These are phyloP conservation scores for Camponotus vicinus DNA, from an alignment of 1,140 invertebrate species.

Conservation along the genomic window DNA sequence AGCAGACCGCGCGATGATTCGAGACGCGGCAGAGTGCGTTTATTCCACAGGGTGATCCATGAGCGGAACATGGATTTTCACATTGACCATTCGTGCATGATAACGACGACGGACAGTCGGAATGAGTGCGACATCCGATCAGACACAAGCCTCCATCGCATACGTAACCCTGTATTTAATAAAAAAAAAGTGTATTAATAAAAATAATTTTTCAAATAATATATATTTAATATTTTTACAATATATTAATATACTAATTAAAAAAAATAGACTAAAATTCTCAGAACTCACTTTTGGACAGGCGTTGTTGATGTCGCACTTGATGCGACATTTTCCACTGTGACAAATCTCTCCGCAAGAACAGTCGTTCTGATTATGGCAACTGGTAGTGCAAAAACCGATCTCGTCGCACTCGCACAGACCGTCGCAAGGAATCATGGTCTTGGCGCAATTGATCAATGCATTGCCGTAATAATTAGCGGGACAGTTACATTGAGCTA, in stretches of 20 bases:
- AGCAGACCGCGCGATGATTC: conserved; percentile 93
- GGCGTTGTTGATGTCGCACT: conserved; percentile 87
- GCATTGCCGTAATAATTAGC: conserved; percentile 93
- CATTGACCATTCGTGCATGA: conserved; percentile 93
- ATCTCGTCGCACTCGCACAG: conserved; percentile 92
- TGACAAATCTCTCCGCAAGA: conserved; percentile 91
- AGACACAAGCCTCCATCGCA: conserved; percentile 89
- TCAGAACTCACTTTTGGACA: conserved; percentile 83
- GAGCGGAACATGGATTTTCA: conserved; percentile 90
- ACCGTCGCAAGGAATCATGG: conserved; percentile 89
- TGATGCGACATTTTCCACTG: conserved; percentile 88
- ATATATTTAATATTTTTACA: not conserved
- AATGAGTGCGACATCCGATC: conserved; percentile 92
- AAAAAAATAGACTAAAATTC: not conserved
- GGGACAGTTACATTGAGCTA: conserved; percentile 94
- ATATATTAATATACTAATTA: not conserved
- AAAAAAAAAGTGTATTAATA: not conserved
- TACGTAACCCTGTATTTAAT: conserved; percentile 86
- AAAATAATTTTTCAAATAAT: not conserved
- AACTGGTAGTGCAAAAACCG: conserved; percentile 91
- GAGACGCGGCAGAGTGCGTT: conserved; percentile 92
- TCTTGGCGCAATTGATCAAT: conserved; percentile 90
- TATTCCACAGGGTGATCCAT: conserved; percentile 89
- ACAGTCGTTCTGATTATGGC: conserved; percentile 90
- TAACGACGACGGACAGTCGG: conserved; percentile 92